A percentile compares a stretch with the other conserved stretches of the same genome.
Evolutionary conservation across 2,888 invertebrate species (phyloP).

Genomic region (Lamellibrachia satsuma): DNA sequence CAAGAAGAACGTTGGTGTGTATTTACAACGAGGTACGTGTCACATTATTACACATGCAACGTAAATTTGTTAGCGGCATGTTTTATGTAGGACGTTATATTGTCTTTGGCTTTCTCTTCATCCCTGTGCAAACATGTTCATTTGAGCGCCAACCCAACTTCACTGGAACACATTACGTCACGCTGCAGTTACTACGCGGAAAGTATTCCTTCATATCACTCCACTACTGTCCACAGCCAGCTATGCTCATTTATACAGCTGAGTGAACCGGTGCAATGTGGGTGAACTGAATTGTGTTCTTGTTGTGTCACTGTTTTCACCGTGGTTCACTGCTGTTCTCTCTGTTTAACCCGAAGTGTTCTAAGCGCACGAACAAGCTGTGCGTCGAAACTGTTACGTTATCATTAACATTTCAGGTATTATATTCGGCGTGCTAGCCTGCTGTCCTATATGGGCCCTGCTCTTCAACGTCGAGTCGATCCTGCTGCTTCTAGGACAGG

Average conservation of each 20-base stretch:
- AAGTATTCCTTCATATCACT: background rate
- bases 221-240: background rate
- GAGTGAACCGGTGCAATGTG: too few relatives aligned
- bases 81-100: background rate
- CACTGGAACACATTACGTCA: background rate
- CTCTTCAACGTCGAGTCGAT: slow-evolving; percentile 44
- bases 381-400: too few relatives aligned
- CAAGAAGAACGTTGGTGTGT: slow-evolving; percentile 46
- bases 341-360: too few relatives aligned
- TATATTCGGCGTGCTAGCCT: slow-evolving; percentile 42
- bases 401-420: slow-evolving; percentile 32
- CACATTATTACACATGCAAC: background rate
- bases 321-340: too few relatives aligned
- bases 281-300: too few relatives aligned
- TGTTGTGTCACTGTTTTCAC: too few relatives aligned
- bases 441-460: slow-evolving; percentile 37
- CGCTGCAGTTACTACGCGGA: background rate
- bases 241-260: too few relatives aligned
- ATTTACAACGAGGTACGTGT: slow-evolving; percentile 46
- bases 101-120: too few relatives aligned
- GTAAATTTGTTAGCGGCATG: background rate
- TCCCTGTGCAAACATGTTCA: too few relatives aligned
- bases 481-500: slow-evolving; percentile 42
- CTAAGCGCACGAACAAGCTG: too few relatives aligned
- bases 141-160: too few relatives aligned